Evolutionary conservation across 2,113 vertebrate genomes (phyloP).

Genomic region (Trematocara variabile): DNA sequence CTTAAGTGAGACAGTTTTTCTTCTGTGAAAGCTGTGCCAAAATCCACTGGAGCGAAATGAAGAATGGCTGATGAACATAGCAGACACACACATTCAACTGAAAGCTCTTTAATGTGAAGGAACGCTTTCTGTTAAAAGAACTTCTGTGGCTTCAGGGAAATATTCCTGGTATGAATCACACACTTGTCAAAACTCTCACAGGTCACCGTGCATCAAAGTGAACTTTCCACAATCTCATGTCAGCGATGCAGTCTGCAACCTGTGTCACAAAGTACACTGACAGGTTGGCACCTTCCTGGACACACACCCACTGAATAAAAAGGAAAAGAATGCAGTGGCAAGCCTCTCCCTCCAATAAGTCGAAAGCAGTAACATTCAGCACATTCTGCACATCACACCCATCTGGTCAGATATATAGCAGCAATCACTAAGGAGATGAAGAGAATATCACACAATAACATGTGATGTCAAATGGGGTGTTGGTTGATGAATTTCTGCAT

Average conservation of each 20-base stretch:
- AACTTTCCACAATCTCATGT: conserved; percentile 20
- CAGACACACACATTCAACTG: conserved; percentile 21
- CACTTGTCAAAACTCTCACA: conserved; percentile 19
- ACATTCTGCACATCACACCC: conserved; percentile 49
- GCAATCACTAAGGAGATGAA: conserved; percentile 47
- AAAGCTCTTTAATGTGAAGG: conserved; percentile 3
- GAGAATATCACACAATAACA: conserved; percentile 52
- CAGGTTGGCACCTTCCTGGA: conserved; percentile 45
- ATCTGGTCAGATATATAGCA: conserved; percentile 2
- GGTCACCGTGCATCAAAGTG: neutral
- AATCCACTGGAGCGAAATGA: conserved; percentile 1
- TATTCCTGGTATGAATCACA: conserved; percentile 58
- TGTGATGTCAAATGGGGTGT: conserved; percentile 40
- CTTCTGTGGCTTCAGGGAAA: conserved; percentile 43
- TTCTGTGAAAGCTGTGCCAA: conserved; percentile 11
- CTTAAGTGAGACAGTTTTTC: neutral
- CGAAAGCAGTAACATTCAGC: conserved; percentile 35
- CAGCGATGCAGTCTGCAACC: neutral
- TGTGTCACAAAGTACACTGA: conserved; percentile 16
- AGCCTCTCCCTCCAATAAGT: conserved; percentile 45
- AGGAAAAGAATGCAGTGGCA: conserved; percentile 35
- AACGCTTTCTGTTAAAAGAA: neutral
- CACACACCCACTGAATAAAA: conserved; percentile 46
- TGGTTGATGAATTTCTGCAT: conserved; percentile 1
- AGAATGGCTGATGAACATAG: conserved; percentile 35